Conservation (phyloP, 2,113 vertebrate genomes). For the Pseudolaguvia tuberculata region DNA sequence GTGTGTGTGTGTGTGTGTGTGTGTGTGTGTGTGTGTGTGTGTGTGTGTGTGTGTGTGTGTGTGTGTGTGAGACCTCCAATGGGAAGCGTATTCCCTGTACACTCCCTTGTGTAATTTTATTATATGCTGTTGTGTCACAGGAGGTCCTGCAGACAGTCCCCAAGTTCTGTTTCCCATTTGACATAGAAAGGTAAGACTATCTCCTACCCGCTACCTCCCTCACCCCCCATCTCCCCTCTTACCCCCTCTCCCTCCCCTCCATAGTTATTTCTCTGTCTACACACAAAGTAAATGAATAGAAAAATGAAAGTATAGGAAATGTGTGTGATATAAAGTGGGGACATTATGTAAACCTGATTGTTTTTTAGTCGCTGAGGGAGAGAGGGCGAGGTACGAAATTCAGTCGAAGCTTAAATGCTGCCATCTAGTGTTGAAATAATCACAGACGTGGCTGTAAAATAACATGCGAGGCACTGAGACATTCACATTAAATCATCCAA, state of each 20-base stretch:
- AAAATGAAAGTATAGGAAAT: too few relatives aligned
- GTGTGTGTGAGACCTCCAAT: not conserved
- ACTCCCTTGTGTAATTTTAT: slow-evolving; percentile 40
- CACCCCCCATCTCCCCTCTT: too few relatives aligned
- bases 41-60: too few relatives aligned
- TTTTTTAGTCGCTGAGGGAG: slow-evolving; percentile 1
- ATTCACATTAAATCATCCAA: not conserved
- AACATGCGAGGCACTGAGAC: not conserved
- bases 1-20: too few relatives aligned
- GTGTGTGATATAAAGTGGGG: not conserved
- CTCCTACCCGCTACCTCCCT: too few relatives aligned
- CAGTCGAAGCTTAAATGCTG: slow-evolving; percentile 71
- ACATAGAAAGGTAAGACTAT: slow-evolving; percentile 85
- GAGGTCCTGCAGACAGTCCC: slow-evolving; percentile 90
- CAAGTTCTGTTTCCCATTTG: slow-evolving; percentile 99
- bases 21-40: too few relatives aligned
- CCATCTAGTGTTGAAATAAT: slow-evolving; percentile 72
- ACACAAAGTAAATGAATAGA: too few relatives aligned
- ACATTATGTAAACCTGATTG: slow-evolving; percentile 21
- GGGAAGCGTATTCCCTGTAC: not conserved
- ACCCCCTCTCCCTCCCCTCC: not conserved
- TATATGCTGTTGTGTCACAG: slow-evolving; percentile 70
- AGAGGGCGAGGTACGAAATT: slow-evolving; percentile 5
- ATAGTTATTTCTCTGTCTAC: not conserved
- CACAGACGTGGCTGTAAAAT: not conserved